Base-by-base conservation (phyloP, 2,797 vertebrate species). In the Meda fulgida region DNA sequence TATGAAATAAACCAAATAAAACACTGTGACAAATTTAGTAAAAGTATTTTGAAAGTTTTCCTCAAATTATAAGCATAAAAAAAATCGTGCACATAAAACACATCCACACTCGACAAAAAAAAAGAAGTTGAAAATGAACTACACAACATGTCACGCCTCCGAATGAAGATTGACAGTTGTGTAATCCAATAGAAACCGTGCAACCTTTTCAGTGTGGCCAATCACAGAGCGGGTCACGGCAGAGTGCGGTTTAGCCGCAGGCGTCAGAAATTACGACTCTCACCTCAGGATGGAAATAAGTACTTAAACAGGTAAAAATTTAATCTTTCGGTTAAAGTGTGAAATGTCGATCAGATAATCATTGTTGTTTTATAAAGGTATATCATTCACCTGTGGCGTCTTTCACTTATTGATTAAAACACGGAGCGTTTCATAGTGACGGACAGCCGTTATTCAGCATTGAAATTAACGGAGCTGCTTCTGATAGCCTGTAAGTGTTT, bases 181-280 rank as follows among this genome's bases (percentile, higher is more conserved):
- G 7, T 3, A 0, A 31, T 67, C 82, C 82, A 78, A 84, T 84
- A 67, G 26, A 8, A 69, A n/a, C 10, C 46, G 7, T 43, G 11
- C 16, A 58, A n/a, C 2, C 19, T 4, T 70, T 13, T 34, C 14
- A 1, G 2, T 1, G 8, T 60, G 26, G 31, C 82, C 82, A 84
- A 84, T 84, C 82, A 78, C n/a, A 77, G 73, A 69, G 48, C 63
- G n/a, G 73, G 63, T 84, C 72, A 77, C 18, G 48, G 72, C 72
- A 69, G 31, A 53, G 60, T n/a, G 53, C 60, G 46, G 10, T 63
- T n/a, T 2, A 29, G 29, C 5, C 14, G 36, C 43, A 0, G 31
- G 43, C n/a, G 72, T 67, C 82, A 84, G 48, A 55, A 69, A 77
- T 78, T 26, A 55, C 82, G 31, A 21, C 11, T 14, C 63, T 16